Conservation (phyloP, 2,113 vertebrate genomes). For the Lophotis ruficrista region DNA sequence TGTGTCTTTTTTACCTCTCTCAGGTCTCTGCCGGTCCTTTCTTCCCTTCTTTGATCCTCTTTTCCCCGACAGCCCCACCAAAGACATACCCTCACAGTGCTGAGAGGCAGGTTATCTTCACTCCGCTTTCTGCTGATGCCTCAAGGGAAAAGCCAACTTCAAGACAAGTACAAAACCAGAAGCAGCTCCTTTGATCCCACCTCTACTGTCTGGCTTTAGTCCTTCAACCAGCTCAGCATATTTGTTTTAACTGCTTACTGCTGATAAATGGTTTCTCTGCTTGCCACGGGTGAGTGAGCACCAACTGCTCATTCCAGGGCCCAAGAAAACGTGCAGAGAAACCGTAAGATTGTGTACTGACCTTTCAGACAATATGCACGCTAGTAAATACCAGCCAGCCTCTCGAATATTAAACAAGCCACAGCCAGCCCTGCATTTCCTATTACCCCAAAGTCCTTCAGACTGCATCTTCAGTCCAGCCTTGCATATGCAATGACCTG, state of each 20-base stretch:
- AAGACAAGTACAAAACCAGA: not conserved
- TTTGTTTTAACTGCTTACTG: not conserved
- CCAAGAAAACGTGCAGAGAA: not conserved
- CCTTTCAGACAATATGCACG: slow-evolving; percentile 34
- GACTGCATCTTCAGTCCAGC: not conserved
- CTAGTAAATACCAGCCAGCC: slow-evolving; percentile 28
- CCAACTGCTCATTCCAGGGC: not conserved
- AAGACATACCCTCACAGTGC: not conserved
- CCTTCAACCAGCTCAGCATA: not conserved
- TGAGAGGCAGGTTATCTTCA: not conserved
- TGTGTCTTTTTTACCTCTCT: not conserved
- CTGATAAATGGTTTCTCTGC: slow-evolving; percentile 8
- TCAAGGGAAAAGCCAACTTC: not conserved
- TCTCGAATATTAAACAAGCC: not conserved
- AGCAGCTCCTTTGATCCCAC: not conserved
- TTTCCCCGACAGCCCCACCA: not conserved
- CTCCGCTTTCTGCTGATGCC: not conserved
- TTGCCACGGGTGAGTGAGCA: not conserved
- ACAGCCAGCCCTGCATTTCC: slow-evolving; percentile 18
- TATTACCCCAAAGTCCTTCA: slow-evolving; percentile 9
- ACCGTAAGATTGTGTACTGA: not conserved
- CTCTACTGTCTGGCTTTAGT: not conserved
- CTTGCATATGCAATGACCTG: not conserved
- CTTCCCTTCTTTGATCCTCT: not conserved
- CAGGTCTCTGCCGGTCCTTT: not conserved